Percentiles rank a stretch among this genome's conserved stretches.
Conservation (phyloP, 2,113 vertebrate genomes). For the Arenaria interpres region DNA sequence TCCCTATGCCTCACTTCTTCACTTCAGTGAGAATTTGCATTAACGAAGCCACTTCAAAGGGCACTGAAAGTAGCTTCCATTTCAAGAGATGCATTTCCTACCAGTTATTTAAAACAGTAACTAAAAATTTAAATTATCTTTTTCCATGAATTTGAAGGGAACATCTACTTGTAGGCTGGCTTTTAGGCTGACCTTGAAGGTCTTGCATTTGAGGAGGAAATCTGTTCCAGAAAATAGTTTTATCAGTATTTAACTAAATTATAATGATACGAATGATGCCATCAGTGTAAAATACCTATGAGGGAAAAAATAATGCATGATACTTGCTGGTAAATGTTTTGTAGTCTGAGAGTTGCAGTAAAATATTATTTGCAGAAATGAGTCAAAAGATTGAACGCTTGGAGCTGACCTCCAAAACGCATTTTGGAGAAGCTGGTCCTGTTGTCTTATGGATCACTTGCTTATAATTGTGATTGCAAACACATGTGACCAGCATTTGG, state of each 20-base stretch:
- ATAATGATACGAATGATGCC: neutral
- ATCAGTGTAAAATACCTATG: neutral
- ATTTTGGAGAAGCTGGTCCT: neutral
- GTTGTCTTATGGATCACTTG: neutral
- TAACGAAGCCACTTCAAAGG: neutral
- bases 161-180: neutral
- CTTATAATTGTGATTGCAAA: neutral
- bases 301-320: neutral
- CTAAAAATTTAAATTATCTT: neutral
- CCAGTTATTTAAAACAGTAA: neutral
- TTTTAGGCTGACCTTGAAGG: neutral
- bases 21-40: neutral
- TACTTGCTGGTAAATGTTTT: neutral
- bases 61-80: neutral
- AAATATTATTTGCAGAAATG: neutral
- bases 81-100: neutral
- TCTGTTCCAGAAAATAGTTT: neutral
- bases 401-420: neutral
- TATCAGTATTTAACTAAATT: neutral
- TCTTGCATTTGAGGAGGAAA: neutral
- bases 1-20: neutral
- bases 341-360: neutral
- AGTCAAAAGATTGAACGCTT: neutral
- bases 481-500: neutral
- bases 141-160: neutral